Base-by-base conservation (phyloP, 2,888 invertebrate genomes). In the Euzetes globulus region DNA sequence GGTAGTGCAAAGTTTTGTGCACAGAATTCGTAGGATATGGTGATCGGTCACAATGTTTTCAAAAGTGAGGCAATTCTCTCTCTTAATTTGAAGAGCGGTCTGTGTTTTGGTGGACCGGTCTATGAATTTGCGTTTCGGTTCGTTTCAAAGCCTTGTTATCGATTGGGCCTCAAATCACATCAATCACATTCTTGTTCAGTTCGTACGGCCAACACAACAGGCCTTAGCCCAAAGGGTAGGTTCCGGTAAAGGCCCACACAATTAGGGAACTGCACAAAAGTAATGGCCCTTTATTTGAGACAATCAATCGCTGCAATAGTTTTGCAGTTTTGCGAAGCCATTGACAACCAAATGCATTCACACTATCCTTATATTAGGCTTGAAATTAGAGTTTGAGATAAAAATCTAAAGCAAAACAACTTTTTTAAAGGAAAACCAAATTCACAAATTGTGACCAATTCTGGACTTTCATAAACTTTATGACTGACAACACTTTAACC, bases 131-230 rank as follows among this genome's bases (percentile, higher is more conserved):
- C 58, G 58, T 58, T 58, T 58, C 58, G 58, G 58, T 58, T 58
- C 58, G 58, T 58, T 58, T 58, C 58, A 58, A 58, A 58, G 58
- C 58, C 58, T 58, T 58, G 58, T 58, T 58, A 58, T 58, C 58
- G 58, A 58, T 58, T 58, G 58, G 58, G 27, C 58, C 58, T 58
- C 58, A 58, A 27, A 58, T 58, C 58, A 58, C 58, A 58, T 58
- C 58, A 58, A 58, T 58, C 58, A 58, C 58, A 58, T 58, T 58
- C 58, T 58, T 11, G 58, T 58, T 58, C 58, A 29, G 58, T 17
- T 29, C 58, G 58, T 58, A 58, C 27, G 58, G 27, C 22, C 29
- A 27, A 22, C 58, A 58, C 27, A 58, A 58, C 58, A 58, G 29
- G 27, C 11, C 58, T 17, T 58, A 27, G 58, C 58, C 58, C 22